phyloP scores from a whole-genome alignment of 2,797 vertebrate genomes.

The Falco peregrinus region DNA sequence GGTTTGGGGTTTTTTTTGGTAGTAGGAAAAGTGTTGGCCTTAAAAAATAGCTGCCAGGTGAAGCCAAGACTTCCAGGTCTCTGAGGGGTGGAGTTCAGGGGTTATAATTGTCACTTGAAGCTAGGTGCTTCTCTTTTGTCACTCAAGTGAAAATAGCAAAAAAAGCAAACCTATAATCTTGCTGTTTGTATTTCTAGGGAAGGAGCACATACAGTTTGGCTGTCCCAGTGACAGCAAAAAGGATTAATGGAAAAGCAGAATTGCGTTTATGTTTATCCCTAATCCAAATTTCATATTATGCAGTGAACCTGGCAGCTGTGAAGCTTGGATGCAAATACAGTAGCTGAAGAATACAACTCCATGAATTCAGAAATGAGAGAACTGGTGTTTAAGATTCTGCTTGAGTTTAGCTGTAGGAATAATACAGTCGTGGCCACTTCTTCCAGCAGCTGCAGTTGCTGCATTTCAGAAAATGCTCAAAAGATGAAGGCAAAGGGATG shows the following conservation, averaged over 20 bases:
- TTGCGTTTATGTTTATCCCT: slow-evolving; percentile 40
- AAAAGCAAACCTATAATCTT: background rate
- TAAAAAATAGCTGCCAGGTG: background rate
- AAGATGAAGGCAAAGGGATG: background rate
- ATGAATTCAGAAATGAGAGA: slow-evolving; percentile 26
- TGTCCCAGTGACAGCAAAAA: background rate
- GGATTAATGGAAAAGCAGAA: slow-evolving; percentile 38
- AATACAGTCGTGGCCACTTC: background rate
- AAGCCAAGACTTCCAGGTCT: background rate
- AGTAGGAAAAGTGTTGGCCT: background rate
- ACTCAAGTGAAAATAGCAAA: background rate
- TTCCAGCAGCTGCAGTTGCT: background rate
- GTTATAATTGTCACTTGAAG: background rate
- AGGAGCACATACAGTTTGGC: background rate
- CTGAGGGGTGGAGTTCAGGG: background rate
- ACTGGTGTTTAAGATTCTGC: slow-evolving; percentile 20
- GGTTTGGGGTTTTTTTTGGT: background rate
- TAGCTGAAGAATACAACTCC: background rate
- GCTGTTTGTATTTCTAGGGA: background rate
- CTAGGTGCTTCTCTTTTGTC: background rate
- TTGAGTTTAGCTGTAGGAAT: slow-evolving; percentile 4
- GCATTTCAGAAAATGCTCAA: background rate
- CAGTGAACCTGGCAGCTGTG: slow-evolving; percentile 13
- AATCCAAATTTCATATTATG: slow-evolving; percentile 28
- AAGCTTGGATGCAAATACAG: slow-evolving; percentile 28